Evolutionary conservation across 2,113 vertebrate species (phyloP), one percentile per base, ranked within the genome.

Genomic region (Vulpes ferrilata): DNA sequence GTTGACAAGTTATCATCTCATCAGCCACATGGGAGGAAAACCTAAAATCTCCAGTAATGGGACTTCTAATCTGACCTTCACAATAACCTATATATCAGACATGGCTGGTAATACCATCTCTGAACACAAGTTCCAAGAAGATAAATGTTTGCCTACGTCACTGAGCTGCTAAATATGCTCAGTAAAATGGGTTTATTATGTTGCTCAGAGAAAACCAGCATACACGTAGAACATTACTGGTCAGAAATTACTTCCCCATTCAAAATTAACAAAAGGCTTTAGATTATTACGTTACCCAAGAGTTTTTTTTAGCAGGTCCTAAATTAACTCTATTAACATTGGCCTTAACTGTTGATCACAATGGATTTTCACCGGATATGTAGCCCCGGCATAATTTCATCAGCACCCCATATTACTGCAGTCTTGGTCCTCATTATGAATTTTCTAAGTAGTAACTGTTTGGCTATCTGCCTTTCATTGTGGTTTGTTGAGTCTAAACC

Each of bases 381-480:
- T 78, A 83, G 59, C 4, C 20, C 30, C 15, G 60, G 25, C 25
- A 30, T 65, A 35, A 59, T 71, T 74, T 35, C 57, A 76, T 55
- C n/a, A 79, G 55, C n/a, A 59, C 43, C 25, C 12, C 38, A 3
- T 12, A 80, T 7, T 43, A 53, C 62, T 80, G 32, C 3, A 92
- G 4, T 27, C 76, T 88, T 93, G 76, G 57, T 43, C 1, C 43
- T 5, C 16, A 30, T 17, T 48, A 11, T 51, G 25, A 62, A 89
- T 94, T 91, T 95, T 93, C 64, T 96, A 88, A 98, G 85, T 25
- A 93, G 35, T 59, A 73, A 80, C 74, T 51, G n/a, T 82, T 93
- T 96, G 86, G 38, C 35, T 69, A 9, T 30, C 3, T 86, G 81
- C 32, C 62, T 87, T 88, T 94, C 65, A 73, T 1, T 80, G 62